Percentiles rank a stretch among this genome's conserved stretches.
phyloP scores from a whole-genome alignment of 1,140 invertebrate genomes.

The Eulimnadia texana region DNA sequence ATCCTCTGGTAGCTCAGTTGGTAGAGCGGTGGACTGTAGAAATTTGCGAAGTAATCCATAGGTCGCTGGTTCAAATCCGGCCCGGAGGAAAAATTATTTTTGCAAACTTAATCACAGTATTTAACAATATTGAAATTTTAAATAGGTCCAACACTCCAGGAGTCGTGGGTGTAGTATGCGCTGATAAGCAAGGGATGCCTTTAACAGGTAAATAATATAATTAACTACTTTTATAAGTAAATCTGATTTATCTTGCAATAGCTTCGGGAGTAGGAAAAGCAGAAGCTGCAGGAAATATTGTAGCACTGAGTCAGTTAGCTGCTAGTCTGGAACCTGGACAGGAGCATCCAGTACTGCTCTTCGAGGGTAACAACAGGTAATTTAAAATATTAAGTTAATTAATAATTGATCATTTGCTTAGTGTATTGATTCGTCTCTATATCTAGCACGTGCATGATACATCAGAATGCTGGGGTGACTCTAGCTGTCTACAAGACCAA shows the following conservation, averaged over 20 bases:
- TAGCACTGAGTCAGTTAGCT: not conserved
- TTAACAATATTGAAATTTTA: no score
- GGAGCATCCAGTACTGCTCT: not conserved
- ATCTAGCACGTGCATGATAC: not conserved
- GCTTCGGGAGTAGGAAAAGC: not conserved
- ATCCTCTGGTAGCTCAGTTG: no score
- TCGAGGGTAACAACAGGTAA: not conserved
- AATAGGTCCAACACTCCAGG: not conserved
- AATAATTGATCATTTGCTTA: no score
- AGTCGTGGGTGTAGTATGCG: not conserved
- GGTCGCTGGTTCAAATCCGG: no score
- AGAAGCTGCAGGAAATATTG: not conserved
- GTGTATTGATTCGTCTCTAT: not conserved
- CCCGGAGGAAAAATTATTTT: no score
- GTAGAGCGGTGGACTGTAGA: no score
- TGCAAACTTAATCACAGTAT: no score
- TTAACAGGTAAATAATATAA: not conserved
- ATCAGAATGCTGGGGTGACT: not conserved
- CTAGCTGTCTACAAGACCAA: not conserved
- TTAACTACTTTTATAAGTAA: no score
- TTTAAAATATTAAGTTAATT: no score
- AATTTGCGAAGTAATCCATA: no score
- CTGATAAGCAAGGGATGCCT: not conserved
- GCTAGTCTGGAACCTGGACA: not conserved
- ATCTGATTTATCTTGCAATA: no score